Evolutionary conservation across 2,113 vertebrate genomes (phyloP), one percentile per base, ranked within the genome.

Genomic region (Oenanthe melanoleuca): DNA sequence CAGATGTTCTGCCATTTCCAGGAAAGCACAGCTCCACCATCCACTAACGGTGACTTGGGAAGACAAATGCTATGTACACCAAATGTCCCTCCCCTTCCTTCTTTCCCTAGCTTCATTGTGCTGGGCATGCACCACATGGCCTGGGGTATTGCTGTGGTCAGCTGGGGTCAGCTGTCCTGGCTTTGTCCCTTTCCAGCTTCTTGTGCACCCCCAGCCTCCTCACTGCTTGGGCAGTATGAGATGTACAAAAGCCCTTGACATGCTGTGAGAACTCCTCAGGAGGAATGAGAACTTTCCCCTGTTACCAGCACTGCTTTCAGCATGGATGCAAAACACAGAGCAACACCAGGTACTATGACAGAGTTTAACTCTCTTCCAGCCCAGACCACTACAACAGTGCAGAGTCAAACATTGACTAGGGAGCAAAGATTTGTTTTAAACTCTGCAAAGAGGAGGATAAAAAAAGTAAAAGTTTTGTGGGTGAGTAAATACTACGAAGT

Each of bases 141-240:
- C 4, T 8, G 17, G 20, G 4, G 11, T 42, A 34, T 40, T 29
- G 31, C 24, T 49, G 33, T 17, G 55, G 16, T 49, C 34, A 29
- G 6, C 0, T 67, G 26, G n/a, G 24, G 31, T 72, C 57, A 23
- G 22, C 22, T 50, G 10, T 90, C 64, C n/a, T 9, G 4, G 34
- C 49, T 23, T 14, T 80, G 52, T n/a, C 17, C 21, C 26, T 10
- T 60, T 75, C 50, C 34, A 74, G 0, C n/a, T 53, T 31, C 40
- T 31, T 57, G n/a, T 52, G 52, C 37, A 22, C 5, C 13, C 14
- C 21, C 50, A 65, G 24, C 28, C 45, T 11, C 2, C 40, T 56
- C 0, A 0, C 70, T 69, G 49, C 33, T 2, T 1, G n/a, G 59
- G 26, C 16, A 25, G 9, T 0, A 8, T 11, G 44, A 73, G 75